Base-by-base conservation (phyloP, 2,113 vertebrate species). In the Tamias sibiricus region DNA sequence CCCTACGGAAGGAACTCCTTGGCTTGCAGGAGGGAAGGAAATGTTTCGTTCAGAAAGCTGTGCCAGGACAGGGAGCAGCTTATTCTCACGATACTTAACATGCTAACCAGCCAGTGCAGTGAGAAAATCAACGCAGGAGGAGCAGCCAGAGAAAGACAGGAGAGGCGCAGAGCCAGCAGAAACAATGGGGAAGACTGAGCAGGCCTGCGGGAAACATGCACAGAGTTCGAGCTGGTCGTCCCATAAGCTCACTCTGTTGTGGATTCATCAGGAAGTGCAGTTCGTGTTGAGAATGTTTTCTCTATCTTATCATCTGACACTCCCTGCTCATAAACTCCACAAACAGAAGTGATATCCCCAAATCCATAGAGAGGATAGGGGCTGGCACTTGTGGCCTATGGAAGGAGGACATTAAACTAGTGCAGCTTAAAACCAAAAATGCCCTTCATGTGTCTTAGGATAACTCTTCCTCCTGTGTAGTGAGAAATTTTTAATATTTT, bases 21-120 rank as follows among this genome's bases (percentile, higher is more conserved):
- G 98, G 98, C 97, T 92, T 92, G 81, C 96, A 95, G 57, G 79
- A 96, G 87, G 95, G 94, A 95, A 98, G 97, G 96, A 98, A 97
- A 98, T 94, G 94, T 97, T 97, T 97, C 90, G 62, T 90, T 95
- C 76, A 92, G 49, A 97, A 79, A 92, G 69, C 96, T 68, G 68
- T 90, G 94, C 97, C 97, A 97, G 97, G 84, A 95, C 96, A 92
- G 92, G 95, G 97, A 96, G 94, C 94, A 97, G 87, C 91, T 91
- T 75, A 93, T 98, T 98, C 97, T 97, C 97, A 97, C 84, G 90
- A 94, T 95, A 87, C 87, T 95, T 76, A 95, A 79, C 90, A 97
- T 49, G 62, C 95, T 95, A 71, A 94, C 90, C 76, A 92, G 90
- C 87, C 97, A 77, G 42, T 26, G 14, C 66, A 66, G 84, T 82